Evolutionary conservation across 1,140 invertebrate genomes (phyloP).

Genomic region (Rhynchophorus ferrugineus): DNA sequence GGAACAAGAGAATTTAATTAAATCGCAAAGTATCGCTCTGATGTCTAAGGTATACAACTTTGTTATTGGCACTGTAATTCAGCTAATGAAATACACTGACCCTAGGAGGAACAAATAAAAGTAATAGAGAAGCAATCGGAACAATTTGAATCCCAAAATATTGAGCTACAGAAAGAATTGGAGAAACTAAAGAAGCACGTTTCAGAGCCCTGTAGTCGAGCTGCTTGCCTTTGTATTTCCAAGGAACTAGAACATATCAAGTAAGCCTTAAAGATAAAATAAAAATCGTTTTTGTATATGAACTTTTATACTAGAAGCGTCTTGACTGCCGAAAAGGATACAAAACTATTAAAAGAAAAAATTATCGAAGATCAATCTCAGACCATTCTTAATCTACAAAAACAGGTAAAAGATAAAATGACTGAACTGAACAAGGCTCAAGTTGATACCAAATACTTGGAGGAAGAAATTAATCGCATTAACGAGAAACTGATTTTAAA

Average conservation of each 20-base stretch:
- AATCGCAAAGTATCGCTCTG: conserved; percentile 19
- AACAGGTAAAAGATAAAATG: conserved; percentile 23
- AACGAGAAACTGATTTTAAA: conserved; percentile 19
- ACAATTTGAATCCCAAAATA: conserved; percentile 16
- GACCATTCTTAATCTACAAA: conserved; percentile 24
- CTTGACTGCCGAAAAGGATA: conserved; percentile 26
- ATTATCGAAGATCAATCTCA: conserved; percentile 30
- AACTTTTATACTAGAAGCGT: conserved; percentile 18
- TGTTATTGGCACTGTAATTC: background rate
- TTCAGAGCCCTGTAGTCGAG: conserved; percentile 17
- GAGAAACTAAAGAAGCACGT: conserved; percentile 11
- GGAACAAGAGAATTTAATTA: conserved; percentile 23
- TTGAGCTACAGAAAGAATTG: conserved; percentile 22
- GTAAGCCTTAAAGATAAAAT: conserved; percentile 6
- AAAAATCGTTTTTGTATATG: too few species aligned
- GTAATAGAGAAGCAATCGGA: conserved; percentile 23
- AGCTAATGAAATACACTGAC: background rate
- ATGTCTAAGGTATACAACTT: conserved; percentile 14
- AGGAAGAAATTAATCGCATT: conserved; percentile 18
- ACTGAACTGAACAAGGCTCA: conserved; percentile 14
- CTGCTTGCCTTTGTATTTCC: conserved; percentile 15
- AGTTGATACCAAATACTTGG: conserved; percentile 12
- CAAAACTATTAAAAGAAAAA: conserved; percentile 29
- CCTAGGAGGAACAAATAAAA: conserved; percentile 23
- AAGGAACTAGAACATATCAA: conserved; percentile 17